Base-by-base conservation (phyloP, 64 coral and sea anemone species). In the Stichodactyla helianthus region DNA sequence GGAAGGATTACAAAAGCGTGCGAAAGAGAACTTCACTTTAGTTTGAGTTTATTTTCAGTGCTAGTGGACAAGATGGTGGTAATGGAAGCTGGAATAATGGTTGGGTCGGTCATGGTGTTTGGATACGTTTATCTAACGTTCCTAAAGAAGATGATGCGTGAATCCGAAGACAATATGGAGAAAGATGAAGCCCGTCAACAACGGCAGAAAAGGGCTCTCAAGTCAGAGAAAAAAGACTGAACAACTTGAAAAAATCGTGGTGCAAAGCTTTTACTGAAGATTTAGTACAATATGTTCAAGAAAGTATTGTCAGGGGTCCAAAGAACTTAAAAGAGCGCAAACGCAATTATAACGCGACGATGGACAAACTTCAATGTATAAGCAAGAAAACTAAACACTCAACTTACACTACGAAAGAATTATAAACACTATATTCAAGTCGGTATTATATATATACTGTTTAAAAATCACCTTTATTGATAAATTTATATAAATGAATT, bases 101-200 rank as follows among this genome's bases (percentile, higher is more conserved):
- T 84, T 57, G 83, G 83, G 7, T 84, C 83, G 12, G 54, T 16
- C 10, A 55, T 84, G 83, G 55, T 84, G 19, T 84, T 84, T 57
- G 54, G 54, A 28, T 60, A 60, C 54, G 59, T 84, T 25, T 84
- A 84, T 51, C 25, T 84, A 10, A 84, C 83, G 83, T 63, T 84
- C 7, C 83, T 84, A 7, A 84, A 60, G 55, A 84, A 84, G 83
- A 84, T 84, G 83, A 23, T 84, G 19, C 59, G 59, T 61, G 83
- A 62, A 35, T 84, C 83, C 83, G 83, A 63, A 35, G 83, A 58
- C 83, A 84, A 84, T 22, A 84, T 84, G 55, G 35, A 84, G 83
- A 84, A 16, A 28, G 83, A 84, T 17, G 83, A 84, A 63, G 83
- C 54, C 23, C 27, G 59, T 6, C 59, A 63, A 54, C 31, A 84